Percentiles rank a stretch among this genome's conserved stretches.
Conservation (phyloP, 2,113 vertebrate genomes). For the Cavia porcellus region DNA sequence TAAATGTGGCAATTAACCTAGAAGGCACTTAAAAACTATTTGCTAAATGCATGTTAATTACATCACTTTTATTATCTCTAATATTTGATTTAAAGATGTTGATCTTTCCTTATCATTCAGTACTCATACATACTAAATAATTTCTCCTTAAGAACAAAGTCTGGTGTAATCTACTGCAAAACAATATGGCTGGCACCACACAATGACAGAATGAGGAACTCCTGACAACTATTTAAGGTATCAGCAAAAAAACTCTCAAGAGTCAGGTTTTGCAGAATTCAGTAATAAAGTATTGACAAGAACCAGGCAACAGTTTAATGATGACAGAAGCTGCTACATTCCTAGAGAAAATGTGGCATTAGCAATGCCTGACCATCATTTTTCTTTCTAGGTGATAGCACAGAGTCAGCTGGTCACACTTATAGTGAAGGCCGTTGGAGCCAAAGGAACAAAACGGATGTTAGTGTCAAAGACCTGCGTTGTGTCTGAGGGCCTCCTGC, state of each 20-base stretch:
- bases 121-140: background rate
- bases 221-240: background rate
- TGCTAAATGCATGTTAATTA: background rate
- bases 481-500: background rate
- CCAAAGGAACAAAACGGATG: fast-evolving
- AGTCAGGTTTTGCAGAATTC: background rate
- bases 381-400: background rate
- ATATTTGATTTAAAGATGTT: background rate
- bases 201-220: background rate
- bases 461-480: background rate
- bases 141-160: background rate
- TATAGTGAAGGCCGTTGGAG: no score
- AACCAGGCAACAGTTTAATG: background rate
- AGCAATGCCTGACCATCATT: background rate
- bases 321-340: background rate
- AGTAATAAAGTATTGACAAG: background rate
- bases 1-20: background rate
- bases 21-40: background rate
- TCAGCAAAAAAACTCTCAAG: background rate
- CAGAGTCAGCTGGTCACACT: background rate
- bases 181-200: no score
- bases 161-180: background rate
- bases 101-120: background rate
- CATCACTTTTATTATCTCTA: background rate
- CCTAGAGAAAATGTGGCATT: background rate